Evolutionary conservation across 2,113 vertebrate genomes (phyloP).

Genomic region (Stercorarius parasiticus): DNA sequence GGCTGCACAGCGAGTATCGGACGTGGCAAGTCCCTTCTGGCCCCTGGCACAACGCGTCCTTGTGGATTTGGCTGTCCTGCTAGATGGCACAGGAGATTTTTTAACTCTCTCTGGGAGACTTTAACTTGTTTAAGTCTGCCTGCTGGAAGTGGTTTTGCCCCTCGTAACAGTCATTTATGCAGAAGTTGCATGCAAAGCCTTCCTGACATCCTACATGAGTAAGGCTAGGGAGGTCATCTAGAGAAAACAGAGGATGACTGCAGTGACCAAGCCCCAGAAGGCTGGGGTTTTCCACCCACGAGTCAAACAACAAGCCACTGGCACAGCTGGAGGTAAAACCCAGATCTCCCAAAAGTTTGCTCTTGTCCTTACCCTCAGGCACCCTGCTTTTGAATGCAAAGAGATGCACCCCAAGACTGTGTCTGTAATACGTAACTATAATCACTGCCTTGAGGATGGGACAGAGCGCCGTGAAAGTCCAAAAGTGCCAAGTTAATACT

Average conservation of each 20-base stretch:
- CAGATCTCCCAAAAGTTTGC: not conserved
- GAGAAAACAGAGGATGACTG: not conserved
- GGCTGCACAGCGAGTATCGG: not conserved
- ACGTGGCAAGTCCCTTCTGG: not conserved
- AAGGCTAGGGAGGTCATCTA: not conserved
- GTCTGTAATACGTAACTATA: not conserved
- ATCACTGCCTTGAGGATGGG: not conserved
- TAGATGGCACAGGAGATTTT: not conserved
- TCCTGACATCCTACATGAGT: rapidly evolving
- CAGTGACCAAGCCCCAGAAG: not conserved
- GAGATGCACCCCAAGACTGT: not conserved
- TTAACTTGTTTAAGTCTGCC: not conserved
- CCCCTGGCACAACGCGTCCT: not conserved
- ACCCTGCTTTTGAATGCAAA: not conserved
- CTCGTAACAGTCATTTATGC: not conserved
- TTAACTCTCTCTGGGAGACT: not conserved
- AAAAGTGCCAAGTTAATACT: not conserved
- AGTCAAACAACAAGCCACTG: not conserved
- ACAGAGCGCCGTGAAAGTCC: not conserved
- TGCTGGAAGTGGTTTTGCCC: not conserved
- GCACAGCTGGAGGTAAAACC: not conserved
- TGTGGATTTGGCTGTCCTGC: not conserved
- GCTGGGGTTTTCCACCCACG: not conserved
- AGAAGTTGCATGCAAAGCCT: not conserved
- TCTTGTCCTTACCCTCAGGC: not conserved